These are phyloP conservation scores for Penaeus indicus DNA, from an alignment of 1,140 invertebrate genomes.

Conservation along the genomic window DNA sequence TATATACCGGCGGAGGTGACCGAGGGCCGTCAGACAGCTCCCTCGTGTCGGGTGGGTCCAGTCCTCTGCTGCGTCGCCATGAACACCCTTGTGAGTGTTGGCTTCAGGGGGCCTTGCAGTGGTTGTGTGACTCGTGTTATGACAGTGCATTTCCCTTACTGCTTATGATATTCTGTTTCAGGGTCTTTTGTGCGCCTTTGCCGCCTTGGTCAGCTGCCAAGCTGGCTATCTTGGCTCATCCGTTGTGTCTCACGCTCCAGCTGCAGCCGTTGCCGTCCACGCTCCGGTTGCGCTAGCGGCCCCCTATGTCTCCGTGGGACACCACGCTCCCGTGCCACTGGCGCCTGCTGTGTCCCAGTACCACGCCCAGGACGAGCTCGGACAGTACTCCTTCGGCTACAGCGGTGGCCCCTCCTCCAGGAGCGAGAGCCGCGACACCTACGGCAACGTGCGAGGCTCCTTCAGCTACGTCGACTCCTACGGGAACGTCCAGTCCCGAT, in stretches of 20 bases:
- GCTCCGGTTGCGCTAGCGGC: neutral
- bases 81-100: constrained; percentile 30
- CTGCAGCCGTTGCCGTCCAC: neutral
- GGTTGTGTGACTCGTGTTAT: too few relatives aligned
- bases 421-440: constrained; percentile 76
- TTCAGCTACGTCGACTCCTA: constrained; percentile 80
- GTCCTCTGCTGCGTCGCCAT: constrained; percentile 24
- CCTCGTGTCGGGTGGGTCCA: constrained; percentile 41
- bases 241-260: neutral
- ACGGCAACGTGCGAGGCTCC: constrained; percentile 78
- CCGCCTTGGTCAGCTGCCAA: neutral
- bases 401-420: constrained; percentile 78
- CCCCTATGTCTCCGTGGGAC: neutral
- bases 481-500: constrained; percentile 76
- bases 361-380: constrained; percentile 77
- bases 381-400: constrained; percentile 78
- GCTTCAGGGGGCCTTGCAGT: neutral
- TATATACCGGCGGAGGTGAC: neutral
- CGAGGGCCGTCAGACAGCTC: constrained; percentile 48
- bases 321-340: neutral
- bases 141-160: neutral
- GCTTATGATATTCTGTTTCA: neutral
- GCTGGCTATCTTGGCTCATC: neutral
- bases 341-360: constrained; percentile 70
- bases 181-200: neutral